Percentiles rank a stretch among this genome's conserved stretches.
phyloP scores from a whole-genome alignment of 2,797 vertebrate genomes.

The Coregonus suidteri region DNA sequence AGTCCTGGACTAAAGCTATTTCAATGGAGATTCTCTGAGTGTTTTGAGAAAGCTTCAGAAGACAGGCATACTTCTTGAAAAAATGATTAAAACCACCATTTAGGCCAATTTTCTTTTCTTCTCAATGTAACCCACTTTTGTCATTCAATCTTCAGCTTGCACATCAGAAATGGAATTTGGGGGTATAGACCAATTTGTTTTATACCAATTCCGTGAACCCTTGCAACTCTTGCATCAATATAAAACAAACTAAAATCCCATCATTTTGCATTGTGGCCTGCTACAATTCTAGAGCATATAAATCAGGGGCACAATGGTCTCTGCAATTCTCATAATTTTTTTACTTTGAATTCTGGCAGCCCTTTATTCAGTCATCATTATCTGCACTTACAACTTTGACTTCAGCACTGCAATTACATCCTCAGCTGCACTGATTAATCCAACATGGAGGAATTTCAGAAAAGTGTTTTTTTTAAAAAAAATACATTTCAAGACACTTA shows the following conservation, averaged over 20 bases:
- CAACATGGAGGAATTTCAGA: conserved; percentile 75
- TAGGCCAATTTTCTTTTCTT: too few relatives aligned
- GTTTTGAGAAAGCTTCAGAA: too few relatives aligned
- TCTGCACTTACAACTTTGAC: conserved; percentile 80
- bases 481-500: conserved; percentile 74
- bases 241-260: not conserved
- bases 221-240: not conserved
- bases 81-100: too few relatives aligned
- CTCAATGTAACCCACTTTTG: not conserved
- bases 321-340: conserved; percentile 63
- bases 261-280: not conserved
- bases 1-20: not conserved
- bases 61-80: too few relatives aligned
- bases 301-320: conserved; percentile 40
- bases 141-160: not conserved
- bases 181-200: not conserved
- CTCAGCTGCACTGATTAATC: conserved; percentile 80
- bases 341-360: conserved; percentile 67
- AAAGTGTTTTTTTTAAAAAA: conserved; percentile 70
- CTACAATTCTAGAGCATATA: not conserved
- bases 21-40: not conserved
- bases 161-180: not conserved
- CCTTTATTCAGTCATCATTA: conserved; percentile 73
- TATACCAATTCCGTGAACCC: not conserved
- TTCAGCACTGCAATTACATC: conserved; percentile 78